These are phyloP conservation scores for Thalassaphorura encarpata DNA, from an alignment of 1,140 invertebrate species.

Conservation along the genomic window DNA sequence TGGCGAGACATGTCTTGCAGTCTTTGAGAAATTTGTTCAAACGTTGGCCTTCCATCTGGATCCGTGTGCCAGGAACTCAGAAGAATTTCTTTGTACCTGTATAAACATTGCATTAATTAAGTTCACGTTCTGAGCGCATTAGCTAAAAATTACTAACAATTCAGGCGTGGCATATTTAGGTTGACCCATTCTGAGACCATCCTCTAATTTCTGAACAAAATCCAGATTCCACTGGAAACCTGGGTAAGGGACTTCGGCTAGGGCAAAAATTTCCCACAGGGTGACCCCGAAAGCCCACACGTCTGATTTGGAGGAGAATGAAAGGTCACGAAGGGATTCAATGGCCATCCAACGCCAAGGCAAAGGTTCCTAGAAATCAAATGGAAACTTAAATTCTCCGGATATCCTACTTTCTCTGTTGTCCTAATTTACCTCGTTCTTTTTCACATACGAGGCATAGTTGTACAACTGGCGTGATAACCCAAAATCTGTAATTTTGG, in stretches of 20 bases:
- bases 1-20: too few species aligned
- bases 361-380: constrained; percentile 1
- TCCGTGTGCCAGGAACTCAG: background rate
- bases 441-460: background rate
- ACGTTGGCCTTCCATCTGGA: background rate
- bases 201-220: background rate
- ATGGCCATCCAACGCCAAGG: constrained; percentile 10
- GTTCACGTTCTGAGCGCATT: background rate
- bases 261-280: constrained; percentile 67
- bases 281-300: constrained; percentile 4
- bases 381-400: too few species aligned
- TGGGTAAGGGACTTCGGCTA: constrained; percentile 65
- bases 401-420: too few species aligned
- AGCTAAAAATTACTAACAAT: background rate
- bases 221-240: background rate
- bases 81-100: background rate
- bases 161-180: constrained; percentile 1
- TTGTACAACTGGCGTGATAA: background rate
- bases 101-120: background rate
- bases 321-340: background rate
- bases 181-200: background rate
- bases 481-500: background rate
- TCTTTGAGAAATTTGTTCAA: background rate
- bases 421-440: too few species aligned
- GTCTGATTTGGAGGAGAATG: constrained; percentile 1